Evolutionary conservation across 1,140 invertebrate species (phyloP).

Genomic region (Drosophila setifemur): DNA sequence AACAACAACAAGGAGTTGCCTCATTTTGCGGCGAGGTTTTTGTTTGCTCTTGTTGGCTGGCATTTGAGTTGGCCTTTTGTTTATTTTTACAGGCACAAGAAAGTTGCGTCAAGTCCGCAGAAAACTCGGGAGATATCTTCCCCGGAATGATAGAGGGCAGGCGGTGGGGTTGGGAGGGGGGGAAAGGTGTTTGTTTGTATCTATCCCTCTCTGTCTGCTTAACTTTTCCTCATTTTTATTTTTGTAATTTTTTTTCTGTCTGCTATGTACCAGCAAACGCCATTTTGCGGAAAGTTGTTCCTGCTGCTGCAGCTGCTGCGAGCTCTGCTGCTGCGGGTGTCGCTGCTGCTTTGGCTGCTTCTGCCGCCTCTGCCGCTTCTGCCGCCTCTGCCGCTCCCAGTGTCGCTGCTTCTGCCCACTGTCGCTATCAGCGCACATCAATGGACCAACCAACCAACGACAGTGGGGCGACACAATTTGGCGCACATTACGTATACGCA

Average conservation of each 20-base stretch:
- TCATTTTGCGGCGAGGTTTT: constrained; percentile 34
- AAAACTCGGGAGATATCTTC: constrained; percentile 24
- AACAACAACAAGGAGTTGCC: constrained; percentile 21
- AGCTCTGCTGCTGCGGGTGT: not conserved
- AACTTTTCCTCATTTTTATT: not conserved
- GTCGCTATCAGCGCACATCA: constrained; percentile 76
- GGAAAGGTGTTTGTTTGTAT: not conserved
- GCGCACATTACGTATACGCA: constrained; percentile 69
- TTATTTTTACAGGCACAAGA: constrained; percentile 64
- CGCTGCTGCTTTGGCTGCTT: not conserved
- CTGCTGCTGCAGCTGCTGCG: constrained; percentile 6
- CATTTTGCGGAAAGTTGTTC: constrained; percentile 59
- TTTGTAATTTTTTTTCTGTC: not conserved
- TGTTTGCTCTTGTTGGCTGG: constrained; percentile 38
- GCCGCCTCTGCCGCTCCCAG: constrained; percentile 26
- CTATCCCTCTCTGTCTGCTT: not conserved
- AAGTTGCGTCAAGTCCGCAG: constrained; percentile 48
- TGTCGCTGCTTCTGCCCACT: constrained; percentile 37
- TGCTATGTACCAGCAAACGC: constrained; percentile 35
- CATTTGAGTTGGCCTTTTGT: constrained; percentile 32
- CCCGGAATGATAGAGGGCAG: constrained; percentile 55
- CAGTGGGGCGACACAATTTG: constrained; percentile 74
- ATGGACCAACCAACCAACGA: constrained; percentile 70
- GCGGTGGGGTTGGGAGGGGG: not conserved
- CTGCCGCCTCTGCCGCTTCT: not conserved